Evolutionary conservation across 1,140 invertebrate species (phyloP).

Genomic region (Zeugodacus cucurbitae): DNA sequence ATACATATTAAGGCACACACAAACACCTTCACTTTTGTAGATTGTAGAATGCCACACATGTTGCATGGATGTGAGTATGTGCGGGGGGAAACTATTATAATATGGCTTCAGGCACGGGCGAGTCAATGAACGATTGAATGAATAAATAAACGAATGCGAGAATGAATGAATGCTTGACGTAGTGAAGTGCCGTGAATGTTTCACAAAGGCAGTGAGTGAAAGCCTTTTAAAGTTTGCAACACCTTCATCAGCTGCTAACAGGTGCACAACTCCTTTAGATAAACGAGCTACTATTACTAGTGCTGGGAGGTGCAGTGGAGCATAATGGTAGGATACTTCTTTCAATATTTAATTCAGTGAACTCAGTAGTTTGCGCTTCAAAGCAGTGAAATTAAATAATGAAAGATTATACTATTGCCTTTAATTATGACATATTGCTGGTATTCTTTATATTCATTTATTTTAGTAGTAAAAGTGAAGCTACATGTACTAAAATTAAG

Average conservation of each 20-base stretch:
- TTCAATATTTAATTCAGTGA: not conserved
- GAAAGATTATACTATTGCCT: not conserved
- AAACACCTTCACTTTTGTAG: not conserved
- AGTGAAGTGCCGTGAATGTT: not conserved
- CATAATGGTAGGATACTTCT: not conserved
- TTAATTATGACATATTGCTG: too few relatives aligned
- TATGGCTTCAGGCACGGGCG: not conserved
- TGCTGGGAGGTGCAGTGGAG: too few relatives aligned
- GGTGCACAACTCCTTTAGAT: not conserved
- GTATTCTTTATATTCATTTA: too few relatives aligned
- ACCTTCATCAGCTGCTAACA: not conserved
- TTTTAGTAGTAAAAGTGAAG: too few relatives aligned
- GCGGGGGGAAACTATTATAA: not conserved
- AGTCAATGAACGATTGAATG: conserved; percentile 24
- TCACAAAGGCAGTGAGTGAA: not conserved
- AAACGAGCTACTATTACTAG: not conserved
- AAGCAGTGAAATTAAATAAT: not conserved
- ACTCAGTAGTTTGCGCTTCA: not conserved
- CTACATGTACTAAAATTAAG: too few relatives aligned
- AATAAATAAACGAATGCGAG: not conserved
- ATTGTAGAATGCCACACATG: too few relatives aligned
- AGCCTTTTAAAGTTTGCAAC: not conserved
- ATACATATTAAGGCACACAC: not conserved
- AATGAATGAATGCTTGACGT: not conserved
- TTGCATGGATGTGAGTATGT: not conserved